Evolutionary conservation across 1,140 invertebrate genomes (phyloP), one percentile per base, ranked within the genome.

Genomic region (Cephus cinctus): DNA sequence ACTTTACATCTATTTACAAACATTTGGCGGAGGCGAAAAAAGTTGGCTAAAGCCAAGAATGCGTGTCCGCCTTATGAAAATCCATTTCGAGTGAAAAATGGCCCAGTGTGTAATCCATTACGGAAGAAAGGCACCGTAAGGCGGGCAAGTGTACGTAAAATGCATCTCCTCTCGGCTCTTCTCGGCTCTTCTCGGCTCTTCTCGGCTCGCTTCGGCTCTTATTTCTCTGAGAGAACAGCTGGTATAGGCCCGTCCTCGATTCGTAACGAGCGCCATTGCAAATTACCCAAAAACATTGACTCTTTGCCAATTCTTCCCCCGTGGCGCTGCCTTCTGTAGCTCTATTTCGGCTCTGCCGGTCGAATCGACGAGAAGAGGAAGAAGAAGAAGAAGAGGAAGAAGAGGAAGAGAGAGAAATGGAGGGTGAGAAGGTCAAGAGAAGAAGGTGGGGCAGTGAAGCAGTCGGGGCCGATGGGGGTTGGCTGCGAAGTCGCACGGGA

Each of bases 1-100:
- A 67, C 57, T 69, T 61, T 56, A 60, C 53, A 64, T 65, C 62
- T 71, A 71, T 73, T 73, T 71, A 73, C 69, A 68, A 73, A 72
- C 66, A 73, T 73, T 73, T 72, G 69, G 67, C 69, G 60, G 57
- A 49, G 34, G 47, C 22, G 52, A 58, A 54, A 43, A 40, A 43
- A 56, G 58, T 36, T 46, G 34, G 30, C 22, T 49, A 62, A 62
- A 57, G 55, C 32, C 34, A 48, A 50, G 59, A 63, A 61, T 56
- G 50, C 56, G 58, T 54, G 39, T 30, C 43, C 14, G 9, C 34
- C 49, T 55, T 54, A 56, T 61, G 54, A 64, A 65, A 67, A 66
- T 68, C 63, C 61, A 65, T 69, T 69, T 61, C 46, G 54, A 38
- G 56, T 65, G 63, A 69, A 64, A 68, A 69, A 67, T 70, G 61